Percentiles rank a stretch among this genome's conserved stretches.
Evolutionary conservation across 2,888 invertebrate genomes (phyloP).

Genomic region (Agrypnus murinus): DNA sequence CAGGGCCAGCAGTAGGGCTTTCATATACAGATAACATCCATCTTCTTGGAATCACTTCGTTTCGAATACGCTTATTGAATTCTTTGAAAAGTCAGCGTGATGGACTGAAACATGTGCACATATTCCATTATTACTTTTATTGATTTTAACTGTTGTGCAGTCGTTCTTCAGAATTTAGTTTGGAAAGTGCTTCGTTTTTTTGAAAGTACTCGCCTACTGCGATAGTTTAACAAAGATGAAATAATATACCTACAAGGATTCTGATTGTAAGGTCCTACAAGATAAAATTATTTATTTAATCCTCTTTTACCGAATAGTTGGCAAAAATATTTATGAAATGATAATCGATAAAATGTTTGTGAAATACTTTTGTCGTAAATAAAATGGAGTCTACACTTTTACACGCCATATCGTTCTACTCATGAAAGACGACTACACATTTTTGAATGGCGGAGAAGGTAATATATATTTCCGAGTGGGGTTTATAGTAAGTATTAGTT

Average conservation of each 20-base stretch:
- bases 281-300: conserved; percentile 36
- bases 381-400: too few relatives aligned
- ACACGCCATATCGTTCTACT: too few relatives aligned
- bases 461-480: too few relatives aligned
- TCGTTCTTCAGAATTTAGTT: neutral
- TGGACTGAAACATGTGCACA: conserved; percentile 68
- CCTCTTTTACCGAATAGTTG: too few relatives aligned
- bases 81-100: conserved; percentile 66
- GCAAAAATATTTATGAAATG: too few relatives aligned
- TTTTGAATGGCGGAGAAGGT: too few relatives aligned
- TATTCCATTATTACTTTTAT: conserved; percentile 68
- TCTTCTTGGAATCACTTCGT: conserved; percentile 62
- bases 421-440: too few relatives aligned
- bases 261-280: conserved; percentile 34
- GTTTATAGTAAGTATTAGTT: too few relatives aligned
- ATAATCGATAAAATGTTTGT: too few relatives aligned
- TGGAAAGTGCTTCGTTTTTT: neutral
- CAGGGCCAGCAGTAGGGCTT: conserved; percentile 26
- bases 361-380: too few relatives aligned
- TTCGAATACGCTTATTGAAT: conserved; percentile 65
- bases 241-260: conserved; percentile 36
- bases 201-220: neutral
- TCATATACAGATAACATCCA: conserved; percentile 63
- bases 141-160: conserved; percentile 43
- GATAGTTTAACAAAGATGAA: conserved; percentile 27